Conservation (phyloP, 1,140 invertebrate species). For the Hylaeus anthracinus region DNA sequence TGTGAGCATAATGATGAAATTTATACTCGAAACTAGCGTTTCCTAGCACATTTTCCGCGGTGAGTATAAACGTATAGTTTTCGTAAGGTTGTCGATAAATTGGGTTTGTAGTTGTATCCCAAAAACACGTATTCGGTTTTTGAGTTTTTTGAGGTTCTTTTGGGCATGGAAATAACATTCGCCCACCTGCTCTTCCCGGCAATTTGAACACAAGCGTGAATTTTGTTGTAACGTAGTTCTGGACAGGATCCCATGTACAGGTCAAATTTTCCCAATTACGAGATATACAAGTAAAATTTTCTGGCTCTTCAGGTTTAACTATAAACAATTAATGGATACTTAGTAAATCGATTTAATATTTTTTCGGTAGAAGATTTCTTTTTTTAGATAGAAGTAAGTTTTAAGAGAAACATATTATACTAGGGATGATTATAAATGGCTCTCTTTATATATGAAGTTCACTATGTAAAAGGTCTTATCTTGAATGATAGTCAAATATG, state of each 20-base stretch:
- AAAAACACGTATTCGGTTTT: constrained; percentile 77
- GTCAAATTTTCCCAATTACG: constrained; percentile 85
- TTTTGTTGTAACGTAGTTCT: constrained; percentile 81
- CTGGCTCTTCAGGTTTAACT: constrained; percentile 81
- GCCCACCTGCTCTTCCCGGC: constrained; percentile 72
- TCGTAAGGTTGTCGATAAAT: constrained; percentile 84
- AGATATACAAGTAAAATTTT: constrained; percentile 85
- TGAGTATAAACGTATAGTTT: constrained; percentile 82
- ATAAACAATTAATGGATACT: constrained; percentile 17
- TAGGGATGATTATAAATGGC: not conserved
- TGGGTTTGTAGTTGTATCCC: constrained; percentile 82
- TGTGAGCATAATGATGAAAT: constrained; percentile 84
- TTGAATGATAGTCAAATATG: constrained; percentile 33
- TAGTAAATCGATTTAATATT: not conserved
- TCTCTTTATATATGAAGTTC: constrained; percentile 16
- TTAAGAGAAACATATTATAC: constrained; percentile 3
- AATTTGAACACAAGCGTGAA: constrained; percentile 82
- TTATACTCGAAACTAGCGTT: constrained; percentile 77
- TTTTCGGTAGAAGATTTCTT: not conserved
- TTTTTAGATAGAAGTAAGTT: constrained; percentile 9
- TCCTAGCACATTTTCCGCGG: constrained; percentile 82
- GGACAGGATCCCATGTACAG: constrained; percentile 84
- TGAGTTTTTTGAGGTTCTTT: constrained; percentile 42
- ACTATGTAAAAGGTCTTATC: constrained; percentile 24
- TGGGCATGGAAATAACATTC: constrained; percentile 72